Percentiles rank a stretch among this genome's conserved stretches.
phyloP scores from a whole-genome alignment of 2,797 vertebrate genomes.

The Macropus fuliginosus region DNA sequence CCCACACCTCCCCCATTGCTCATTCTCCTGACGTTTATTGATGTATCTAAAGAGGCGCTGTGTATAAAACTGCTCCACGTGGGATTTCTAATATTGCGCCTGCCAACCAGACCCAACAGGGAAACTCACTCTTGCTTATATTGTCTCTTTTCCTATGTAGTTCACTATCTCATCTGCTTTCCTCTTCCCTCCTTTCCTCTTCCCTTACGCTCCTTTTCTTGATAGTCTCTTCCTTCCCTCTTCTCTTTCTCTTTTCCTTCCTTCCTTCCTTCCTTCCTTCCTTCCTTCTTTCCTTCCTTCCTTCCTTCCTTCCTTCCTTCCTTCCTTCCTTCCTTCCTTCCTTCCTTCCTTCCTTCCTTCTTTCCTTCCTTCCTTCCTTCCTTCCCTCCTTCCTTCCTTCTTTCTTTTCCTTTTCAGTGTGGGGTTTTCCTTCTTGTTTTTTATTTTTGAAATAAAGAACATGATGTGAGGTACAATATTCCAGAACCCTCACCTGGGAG shows the following conservation, averaged over 20 bases:
- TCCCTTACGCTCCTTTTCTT: background rate
- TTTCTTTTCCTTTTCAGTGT: too few species aligned
- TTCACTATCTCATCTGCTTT: background rate
- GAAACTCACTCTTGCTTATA: background rate
- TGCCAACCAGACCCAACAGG: background rate
- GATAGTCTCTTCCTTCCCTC: background rate
- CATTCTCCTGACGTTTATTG: background rate
- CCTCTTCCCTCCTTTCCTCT: background rate
- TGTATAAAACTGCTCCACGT: background rate
- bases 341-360: too few species aligned
- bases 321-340: too few species aligned
- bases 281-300: background rate
- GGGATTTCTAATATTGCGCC: background rate
- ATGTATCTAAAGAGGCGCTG: conserved; percentile 23
- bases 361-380: too few species aligned
- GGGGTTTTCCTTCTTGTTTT: too few species aligned
- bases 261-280: background rate
- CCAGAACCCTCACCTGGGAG: too few species aligned
- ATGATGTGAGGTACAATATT: too few species aligned
- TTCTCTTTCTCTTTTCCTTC: rapidly evolving
- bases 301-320: too few species aligned
- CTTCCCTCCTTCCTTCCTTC: too few species aligned
- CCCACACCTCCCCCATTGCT: background rate
- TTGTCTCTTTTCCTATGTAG: background rate
- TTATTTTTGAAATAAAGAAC: too few species aligned